These are phyloP conservation scores for Caenorhabditis zanzibari DNA, from an alignment of 2,888 invertebrate genomes.

Conservation along the genomic window DNA sequence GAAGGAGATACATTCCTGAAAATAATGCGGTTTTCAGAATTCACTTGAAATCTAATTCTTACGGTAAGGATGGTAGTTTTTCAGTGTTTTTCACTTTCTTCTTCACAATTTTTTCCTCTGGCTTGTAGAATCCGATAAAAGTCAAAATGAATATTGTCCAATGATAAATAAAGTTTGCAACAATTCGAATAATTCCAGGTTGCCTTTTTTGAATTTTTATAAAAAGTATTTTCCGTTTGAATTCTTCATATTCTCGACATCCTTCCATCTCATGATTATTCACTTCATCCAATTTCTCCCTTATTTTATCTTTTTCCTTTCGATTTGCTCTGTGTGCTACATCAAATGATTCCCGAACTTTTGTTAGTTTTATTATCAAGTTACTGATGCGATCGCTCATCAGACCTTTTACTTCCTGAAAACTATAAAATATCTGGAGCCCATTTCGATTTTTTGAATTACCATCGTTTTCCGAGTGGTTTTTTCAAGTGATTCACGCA, in stretches of 20 bases:
- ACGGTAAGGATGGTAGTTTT: neutral
- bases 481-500: conserved; percentile 5
- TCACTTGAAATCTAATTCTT: neutral
- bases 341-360: conserved; percentile 26
- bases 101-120: conserved; percentile 16
- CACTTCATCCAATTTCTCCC: conserved; percentile 48
- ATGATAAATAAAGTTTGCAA: conserved; percentile 14
- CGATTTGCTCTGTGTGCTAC: conserved; percentile 41
- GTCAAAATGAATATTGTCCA: conserved; percentile 10
- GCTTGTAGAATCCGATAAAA: conserved; percentile 21
- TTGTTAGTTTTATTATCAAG: conserved; percentile 19
- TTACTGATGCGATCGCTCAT: conserved; percentile 32
- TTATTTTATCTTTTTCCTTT: conserved; percentile 48
- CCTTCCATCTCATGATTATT: conserved; percentile 50
- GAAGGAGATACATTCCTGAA: conserved; percentile 37
- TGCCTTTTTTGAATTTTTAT: conserved; percentile 21
- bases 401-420: conserved; percentile 33
- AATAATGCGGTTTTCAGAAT: neutral
- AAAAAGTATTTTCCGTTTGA: conserved; percentile 26
- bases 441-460: neutral
- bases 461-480: conserved; percentile 5
- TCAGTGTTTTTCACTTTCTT: conserved; percentile 9
- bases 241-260: conserved; percentile 48
- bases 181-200: conserved; percentile 21
- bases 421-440: no score